Evolutionary conservation across 2,888 invertebrate species (phyloP), one percentile per base, ranked within the genome.

Genomic region (Pyrrhopygopsis socrates): DNA sequence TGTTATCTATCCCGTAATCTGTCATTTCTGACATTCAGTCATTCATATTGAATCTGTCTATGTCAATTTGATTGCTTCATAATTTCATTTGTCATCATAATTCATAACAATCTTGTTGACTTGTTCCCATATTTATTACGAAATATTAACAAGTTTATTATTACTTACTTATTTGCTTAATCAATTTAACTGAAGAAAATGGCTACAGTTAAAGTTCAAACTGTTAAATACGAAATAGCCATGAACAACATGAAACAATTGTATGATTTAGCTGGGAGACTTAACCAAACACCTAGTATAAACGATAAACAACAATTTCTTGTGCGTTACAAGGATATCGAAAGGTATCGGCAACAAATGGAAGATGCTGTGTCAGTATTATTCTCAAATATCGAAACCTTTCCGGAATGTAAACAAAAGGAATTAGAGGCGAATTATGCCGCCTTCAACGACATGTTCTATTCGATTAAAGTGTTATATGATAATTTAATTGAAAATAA

Each of bases 351-450:
- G 60, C 60, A 60, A 9, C 60, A 60, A 27, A 60, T 60, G 60
- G 60, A 74, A 20, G 74, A 74, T 38, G 74, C 74, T 74, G 27
- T 60, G 18, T 54, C 74, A 13, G 38, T 60, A 11, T 30, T 74
- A 38, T 74, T 74, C 27, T 34, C 74, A 54, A 60, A 60, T 38
- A 38, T 34, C 11, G 74, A 74, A 34, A 24, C 50, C 29, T 22
- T 73, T 22, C n/a, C 30, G 2, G 73, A 73, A 8, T 27, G 20
- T 29, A 54, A 54, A 54, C 50, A 20, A n/a, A 50, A 27, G n/a
- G n/a, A 73, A 54, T 30, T 54, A 11, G 50, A 73, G 15, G 60
- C 34, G 20, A 27, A 34, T n/a, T 74, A 38, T 24, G 34, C 74
- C 9, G 11, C 58, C 13, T 74, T 74, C 20, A 74, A 74, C 20